A percentile compares a stretch with the other conserved stretches of the same genome.
These are phyloP conservation scores for Patagioenas fasciata DNA, from an alignment of 2,113 vertebrate genomes.

Conservation along the genomic window DNA sequence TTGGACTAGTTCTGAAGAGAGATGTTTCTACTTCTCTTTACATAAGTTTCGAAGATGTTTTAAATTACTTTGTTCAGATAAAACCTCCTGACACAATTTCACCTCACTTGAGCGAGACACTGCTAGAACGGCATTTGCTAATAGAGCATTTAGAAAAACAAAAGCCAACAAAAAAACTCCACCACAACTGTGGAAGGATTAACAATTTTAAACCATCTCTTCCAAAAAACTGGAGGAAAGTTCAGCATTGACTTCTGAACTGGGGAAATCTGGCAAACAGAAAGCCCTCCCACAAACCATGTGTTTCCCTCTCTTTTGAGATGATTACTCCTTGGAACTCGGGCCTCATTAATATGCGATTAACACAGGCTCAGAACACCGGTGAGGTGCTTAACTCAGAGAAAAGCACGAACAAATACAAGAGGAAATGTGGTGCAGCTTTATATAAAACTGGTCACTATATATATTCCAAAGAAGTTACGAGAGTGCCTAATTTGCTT, in stretches of 20 bases:
- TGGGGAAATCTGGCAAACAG: conserved; percentile 38
- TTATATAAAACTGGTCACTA: neutral
- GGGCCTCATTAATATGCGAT: neutral
- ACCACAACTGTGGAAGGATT: neutral
- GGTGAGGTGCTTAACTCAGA: neutral
- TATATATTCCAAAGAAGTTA: neutral
- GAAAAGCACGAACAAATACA: neutral
- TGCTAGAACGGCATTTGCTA: neutral
- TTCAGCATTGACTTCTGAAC: conserved; percentile 3
- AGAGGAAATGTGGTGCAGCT: neutral
- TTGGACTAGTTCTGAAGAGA: neutral
- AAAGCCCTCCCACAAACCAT: conserved; percentile 27
- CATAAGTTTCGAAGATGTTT: neutral
- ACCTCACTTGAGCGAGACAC: neutral
- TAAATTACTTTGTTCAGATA: neutral
- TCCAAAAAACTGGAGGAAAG: neutral
- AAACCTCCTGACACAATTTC: neutral
- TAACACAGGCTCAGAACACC: neutral
- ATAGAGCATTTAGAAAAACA: neutral
- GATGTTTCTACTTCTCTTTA: neutral
- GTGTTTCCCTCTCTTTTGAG: conserved; percentile 10
- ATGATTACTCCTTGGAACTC: conserved; percentile 15
- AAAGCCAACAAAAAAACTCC: no score
- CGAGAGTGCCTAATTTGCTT: neutral
- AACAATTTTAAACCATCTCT: neutral